Evolutionary conservation across 2,797 vertebrate species (phyloP), one percentile per base, ranked within the genome.

Genomic region (Sarcophilus harrisii): DNA sequence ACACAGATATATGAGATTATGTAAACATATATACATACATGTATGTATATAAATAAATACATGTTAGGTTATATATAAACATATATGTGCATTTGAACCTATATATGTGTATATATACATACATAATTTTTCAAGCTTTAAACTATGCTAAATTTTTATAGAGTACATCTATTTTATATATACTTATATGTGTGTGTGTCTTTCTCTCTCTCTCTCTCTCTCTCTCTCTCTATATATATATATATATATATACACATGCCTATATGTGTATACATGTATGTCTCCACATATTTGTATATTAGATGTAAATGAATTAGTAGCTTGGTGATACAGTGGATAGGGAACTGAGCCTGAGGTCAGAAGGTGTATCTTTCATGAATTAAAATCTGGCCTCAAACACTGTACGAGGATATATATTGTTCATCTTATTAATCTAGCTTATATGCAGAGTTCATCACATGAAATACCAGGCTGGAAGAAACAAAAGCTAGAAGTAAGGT

Each of bases 1-100:
- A 49, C 5, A 94, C 14, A 58, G 12, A 52, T 27, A 58, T 38
- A n/a, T n/a, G 12, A 38, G 81, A 0, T 45, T 81, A 60, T 29
- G 9, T 2, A 28, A 8, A 55, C 0, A 1, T 0, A 45, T 1
- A 8, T 1, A 49, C 5, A 24, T 73, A 16, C 9, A 24, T 81
- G 66, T 2, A 73, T 21, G 18, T 73, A 21, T 1, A 13, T 14
- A 5, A 14, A 30, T 32, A 52, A 52, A 32, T 4, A 32, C 32
- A n/a, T n/a, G 32, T 21, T 14, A n/a, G 62, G 2, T 38, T 45
- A 81, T 73, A 38, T 38, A n/a, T n/a, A n/a, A n/a, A n/a, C n/a
- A n/a, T n/a, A n/a, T n/a, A n/a, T n/a, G n/a, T n/a, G n/a, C n/a
- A n/a, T n/a, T n/a, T 66, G 32, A 18, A n/a, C 1, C 4, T 66